Percentiles rank a stretch among this genome's conserved stretches.
phyloP scores from a whole-genome alignment of 1,140 invertebrate species.

The Potamilus streckersoni region DNA sequence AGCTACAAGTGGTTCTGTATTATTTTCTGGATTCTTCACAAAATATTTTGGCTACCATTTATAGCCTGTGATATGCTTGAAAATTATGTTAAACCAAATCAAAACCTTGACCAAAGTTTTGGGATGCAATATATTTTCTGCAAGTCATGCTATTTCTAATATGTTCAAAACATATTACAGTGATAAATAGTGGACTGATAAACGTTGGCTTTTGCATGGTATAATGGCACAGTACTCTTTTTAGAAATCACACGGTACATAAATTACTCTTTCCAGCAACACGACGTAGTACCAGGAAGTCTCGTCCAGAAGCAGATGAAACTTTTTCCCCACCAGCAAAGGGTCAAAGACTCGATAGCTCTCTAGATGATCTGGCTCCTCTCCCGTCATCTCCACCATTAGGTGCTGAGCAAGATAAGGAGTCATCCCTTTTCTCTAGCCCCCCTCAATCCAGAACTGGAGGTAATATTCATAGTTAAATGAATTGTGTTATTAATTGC shows the following conservation, averaged over 20 bases:
- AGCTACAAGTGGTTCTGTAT: no score
- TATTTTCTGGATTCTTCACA: no score
- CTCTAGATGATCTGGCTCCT: conserved; percentile 49
- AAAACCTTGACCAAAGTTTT: not conserved
- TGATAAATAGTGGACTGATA: not conserved
- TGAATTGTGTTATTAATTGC: not conserved
- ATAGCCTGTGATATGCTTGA: no score
- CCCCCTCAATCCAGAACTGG: conserved; percentile 44
- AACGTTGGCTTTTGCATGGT: not conserved
- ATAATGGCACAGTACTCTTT: not conserved
- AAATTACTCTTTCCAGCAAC: conserved; percentile 31
- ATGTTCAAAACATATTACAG: not conserved
- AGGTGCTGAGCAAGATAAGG: conserved; percentile 28
- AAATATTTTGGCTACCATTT: no score
- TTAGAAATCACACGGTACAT: not conserved
- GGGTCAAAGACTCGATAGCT: conserved; percentile 42
- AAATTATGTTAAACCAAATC: no score
- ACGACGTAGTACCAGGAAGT: conserved; percentile 43
- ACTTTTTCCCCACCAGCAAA: conserved; percentile 51
- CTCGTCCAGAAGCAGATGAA: conserved; percentile 31
- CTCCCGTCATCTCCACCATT: conserved; percentile 52
- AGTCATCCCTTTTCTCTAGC: conserved; percentile 60
- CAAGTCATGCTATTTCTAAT: no score
- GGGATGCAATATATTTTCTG: not conserved
- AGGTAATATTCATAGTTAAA: conserved; percentile 26